A percentile compares a stretch with the other conserved stretches of the same genome.
Evolutionary conservation across 2,797 vertebrate species (phyloP).

Genomic region (Falco novaeseelandiae): DNA sequence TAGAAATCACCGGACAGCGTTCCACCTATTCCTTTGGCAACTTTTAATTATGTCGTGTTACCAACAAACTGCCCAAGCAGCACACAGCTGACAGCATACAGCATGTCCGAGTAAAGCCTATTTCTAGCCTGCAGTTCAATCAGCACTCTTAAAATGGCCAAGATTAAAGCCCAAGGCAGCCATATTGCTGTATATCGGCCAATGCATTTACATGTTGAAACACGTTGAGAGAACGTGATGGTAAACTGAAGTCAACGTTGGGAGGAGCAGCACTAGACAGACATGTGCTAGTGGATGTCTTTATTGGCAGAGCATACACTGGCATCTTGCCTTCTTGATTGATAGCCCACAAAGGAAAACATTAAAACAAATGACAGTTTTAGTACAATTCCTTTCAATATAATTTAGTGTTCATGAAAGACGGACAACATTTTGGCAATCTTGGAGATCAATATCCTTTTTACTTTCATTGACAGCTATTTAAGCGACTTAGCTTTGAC

Average conservation of each 20-base stretch:
- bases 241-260: background rate
- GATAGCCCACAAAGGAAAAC: background rate
- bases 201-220: conserved; percentile 40
- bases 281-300: accelerated
- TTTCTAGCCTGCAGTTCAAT: conserved; percentile 76
- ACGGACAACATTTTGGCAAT: background rate
- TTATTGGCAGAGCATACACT: accelerated
- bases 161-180: conserved; percentile 42
- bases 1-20: background rate
- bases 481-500: background rate
- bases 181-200: background rate
- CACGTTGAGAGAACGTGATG: background rate
- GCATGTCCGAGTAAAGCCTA: conserved; percentile 71
- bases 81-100: background rate
- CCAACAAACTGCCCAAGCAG: conserved; percentile 10
- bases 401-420: background rate
- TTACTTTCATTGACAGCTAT: background rate
- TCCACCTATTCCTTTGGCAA: background rate
- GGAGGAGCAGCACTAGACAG: background rate
- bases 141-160: conserved; percentile 16
- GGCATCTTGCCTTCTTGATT: accelerated
- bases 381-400: background rate
- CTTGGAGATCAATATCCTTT: conserved; percentile 3
- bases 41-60: conserved; percentile 28
- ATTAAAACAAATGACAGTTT: background rate